A percentile compares a stretch with the other conserved stretches of the same genome.
phyloP scores from a whole-genome alignment of 2,113 vertebrate species.

The Glareola pratincola region DNA sequence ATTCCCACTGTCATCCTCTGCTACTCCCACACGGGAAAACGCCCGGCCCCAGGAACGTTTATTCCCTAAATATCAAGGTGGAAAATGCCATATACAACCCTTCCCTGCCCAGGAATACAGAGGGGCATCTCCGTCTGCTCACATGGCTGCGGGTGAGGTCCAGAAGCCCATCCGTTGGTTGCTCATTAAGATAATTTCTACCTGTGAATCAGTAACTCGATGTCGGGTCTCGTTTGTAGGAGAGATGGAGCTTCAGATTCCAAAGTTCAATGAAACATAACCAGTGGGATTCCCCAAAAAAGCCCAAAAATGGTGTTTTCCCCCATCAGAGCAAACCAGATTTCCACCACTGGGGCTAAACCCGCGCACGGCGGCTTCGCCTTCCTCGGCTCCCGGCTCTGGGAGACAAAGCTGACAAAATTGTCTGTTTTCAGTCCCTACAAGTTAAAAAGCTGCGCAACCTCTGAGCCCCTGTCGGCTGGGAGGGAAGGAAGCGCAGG shows the following conservation, averaged over 20 bases:
- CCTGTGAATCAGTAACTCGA: neutral
- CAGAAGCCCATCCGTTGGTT: neutral
- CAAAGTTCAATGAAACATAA: neutral
- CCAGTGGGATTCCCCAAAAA: neutral
- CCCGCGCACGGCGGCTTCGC: rapidly evolving
- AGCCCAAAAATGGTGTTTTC: rapidly evolving
- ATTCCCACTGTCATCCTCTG: neutral
- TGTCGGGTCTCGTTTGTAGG: neutral
- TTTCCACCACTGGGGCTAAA: neutral
- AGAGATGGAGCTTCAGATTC: neutral
- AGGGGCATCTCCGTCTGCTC: rapidly evolving
- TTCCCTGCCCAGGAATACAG: neutral
- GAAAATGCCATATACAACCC: neutral
- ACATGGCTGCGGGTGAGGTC: neutral
- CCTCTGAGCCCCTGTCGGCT: neutral
- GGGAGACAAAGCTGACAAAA: neutral
- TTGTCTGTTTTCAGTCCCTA: neutral
- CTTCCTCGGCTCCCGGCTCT: neutral
- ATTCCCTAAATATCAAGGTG: neutral
- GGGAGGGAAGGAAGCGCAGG: neutral
- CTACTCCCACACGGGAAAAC: neutral
- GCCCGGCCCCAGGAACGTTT: neutral
- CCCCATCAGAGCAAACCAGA: neutral
- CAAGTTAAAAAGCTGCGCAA: neutral
- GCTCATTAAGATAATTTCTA: neutral